Evolutionary conservation across 2,113 vertebrate species (phyloP).

Genomic region (Tyrannus savana): DNA sequence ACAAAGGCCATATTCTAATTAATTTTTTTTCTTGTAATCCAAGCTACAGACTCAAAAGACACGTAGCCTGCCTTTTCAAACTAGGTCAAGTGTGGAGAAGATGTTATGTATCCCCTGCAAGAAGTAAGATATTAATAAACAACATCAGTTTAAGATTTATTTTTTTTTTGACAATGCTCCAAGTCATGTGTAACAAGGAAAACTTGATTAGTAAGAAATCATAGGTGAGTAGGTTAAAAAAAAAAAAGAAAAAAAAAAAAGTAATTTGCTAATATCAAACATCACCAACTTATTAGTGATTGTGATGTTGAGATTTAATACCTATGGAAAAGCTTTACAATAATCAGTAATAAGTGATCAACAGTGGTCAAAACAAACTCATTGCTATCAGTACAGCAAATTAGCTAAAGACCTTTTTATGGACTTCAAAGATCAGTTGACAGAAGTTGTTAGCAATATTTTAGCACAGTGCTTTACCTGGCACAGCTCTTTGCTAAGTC

Average conservation of each 20-base stretch:
- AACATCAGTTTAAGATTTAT: background rate
- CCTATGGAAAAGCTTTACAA: background rate
- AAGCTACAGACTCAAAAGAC: conserved; percentile 60
- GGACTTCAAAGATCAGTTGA: background rate
- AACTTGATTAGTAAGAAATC: background rate
- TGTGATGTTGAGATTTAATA: background rate
- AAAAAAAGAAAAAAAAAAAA: background rate
- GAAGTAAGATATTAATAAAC: conserved; percentile 24
- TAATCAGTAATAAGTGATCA: background rate
- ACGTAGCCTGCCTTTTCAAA: conserved; percentile 33
- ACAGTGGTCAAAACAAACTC: background rate
- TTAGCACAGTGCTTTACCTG: background rate
- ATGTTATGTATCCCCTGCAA: background rate
- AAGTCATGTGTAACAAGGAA: background rate
- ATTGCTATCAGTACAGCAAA: background rate
- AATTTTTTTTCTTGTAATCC: conserved; percentile 65
- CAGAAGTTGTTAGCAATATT: background rate
- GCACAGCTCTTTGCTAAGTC: background rate
- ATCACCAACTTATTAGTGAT: background rate
- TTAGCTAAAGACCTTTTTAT: background rate
- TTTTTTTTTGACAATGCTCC: background rate
- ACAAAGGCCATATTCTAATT: conserved; percentile 70
- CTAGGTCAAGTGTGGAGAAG: conserved; percentile 59
- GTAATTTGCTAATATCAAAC: background rate
- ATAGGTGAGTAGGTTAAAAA: background rate